Base-by-base conservation (phyloP, 2,888 invertebrate species). In the Blomia tropicalis region DNA sequence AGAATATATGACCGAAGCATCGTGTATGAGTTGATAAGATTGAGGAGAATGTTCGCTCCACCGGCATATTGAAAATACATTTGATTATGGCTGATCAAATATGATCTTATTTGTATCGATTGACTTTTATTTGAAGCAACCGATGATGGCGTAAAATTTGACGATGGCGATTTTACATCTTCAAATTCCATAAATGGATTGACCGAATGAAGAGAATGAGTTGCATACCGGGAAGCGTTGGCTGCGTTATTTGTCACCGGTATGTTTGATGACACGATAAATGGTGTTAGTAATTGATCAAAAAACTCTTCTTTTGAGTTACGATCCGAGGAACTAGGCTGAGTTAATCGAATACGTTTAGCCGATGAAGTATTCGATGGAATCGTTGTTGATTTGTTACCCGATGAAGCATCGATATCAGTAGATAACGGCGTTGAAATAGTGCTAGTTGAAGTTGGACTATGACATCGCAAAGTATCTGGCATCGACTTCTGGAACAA, bases 11-110 rank as follows among this genome's bases (percentile, higher is more conserved):
- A 77, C 64, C 78, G 78, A 41, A 84, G 76, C 66, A 81, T 78
- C 0, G 87, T 85, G 70, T 91, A 78, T 65, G 81, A 81, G 2
- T 84, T 78, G 72, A 91, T 91, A 67, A 89, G 82, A 69, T 87
- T 84, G 43, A 90, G 77, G 62, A 92, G 76, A 14, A 83, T 82
- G 69, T 86, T 82, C 30, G 87, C 87, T 1, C 87, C 91, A 69
- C 86, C 81, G 65, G 89, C 77, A 68, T 83, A 81, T 76, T 87
- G 85, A 60, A 93, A 78, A 68, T 81, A 81, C 36, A 83, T 81
- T 2, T 83, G 79, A 72, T 90, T 90, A 60, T 84, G 84, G 47
- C 60, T 44, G 17, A 59, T 59, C 44, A 59, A 27, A 43, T 43
- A 43, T 3, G 59, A 59, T 4, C 29, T 54, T 14, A 59, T 43